These are phyloP conservation scores for Harpagifer antarcticus DNA, from an alignment of 2,797 vertebrate species.

Conservation along the genomic window DNA sequence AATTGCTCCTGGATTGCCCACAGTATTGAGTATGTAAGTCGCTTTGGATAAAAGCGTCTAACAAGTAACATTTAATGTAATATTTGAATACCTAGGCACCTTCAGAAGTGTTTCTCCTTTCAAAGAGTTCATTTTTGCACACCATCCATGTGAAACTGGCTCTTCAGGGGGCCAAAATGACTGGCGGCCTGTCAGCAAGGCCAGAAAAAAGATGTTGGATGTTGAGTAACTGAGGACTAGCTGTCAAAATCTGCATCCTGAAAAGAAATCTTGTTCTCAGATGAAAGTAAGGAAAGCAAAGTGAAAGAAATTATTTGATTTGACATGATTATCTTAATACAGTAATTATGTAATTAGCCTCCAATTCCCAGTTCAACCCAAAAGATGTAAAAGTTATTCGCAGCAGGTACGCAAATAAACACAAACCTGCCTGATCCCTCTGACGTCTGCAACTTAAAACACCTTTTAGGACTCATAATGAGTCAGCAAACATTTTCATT, in stretches of 20 bases:
- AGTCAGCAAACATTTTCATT: constrained; percentile 82
- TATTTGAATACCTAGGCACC: too few relatives aligned
- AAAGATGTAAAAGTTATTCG: constrained; percentile 74
- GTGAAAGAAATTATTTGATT: constrained; percentile 67
- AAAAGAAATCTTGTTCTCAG: constrained; percentile 75
- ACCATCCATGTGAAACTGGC: constrained; percentile 2
- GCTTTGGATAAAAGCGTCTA: too few relatives aligned
- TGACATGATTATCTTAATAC: constrained; percentile 76
- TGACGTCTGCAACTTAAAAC: constrained; percentile 54
- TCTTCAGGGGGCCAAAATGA: constrained; percentile 20
- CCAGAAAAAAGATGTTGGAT: constrained; percentile 19
- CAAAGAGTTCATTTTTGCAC: constrained; percentile 9
- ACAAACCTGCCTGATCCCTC: constrained; percentile 64
- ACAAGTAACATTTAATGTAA: too few relatives aligned
- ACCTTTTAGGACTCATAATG: constrained; percentile 68
- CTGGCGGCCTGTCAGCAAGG: constrained; percentile 36
- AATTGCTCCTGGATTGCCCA: too few relatives aligned
- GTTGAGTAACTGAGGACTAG: constrained; percentile 36
- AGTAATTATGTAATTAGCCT: constrained; percentile 76
- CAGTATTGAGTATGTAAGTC: too few relatives aligned
- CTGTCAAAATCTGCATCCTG: constrained; percentile 44
- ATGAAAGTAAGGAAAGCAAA: constrained; percentile 66
- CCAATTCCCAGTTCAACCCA: constrained; percentile 54
- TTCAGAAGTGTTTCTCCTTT: not conserved
- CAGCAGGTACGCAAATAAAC: constrained; percentile 70